A percentile compares a stretch with the other conserved stretches of the same genome.
These are phyloP conservation scores for Irena cyanogastra DNA, from an alignment of 2,113 vertebrate genomes.

Conservation along the genomic window DNA sequence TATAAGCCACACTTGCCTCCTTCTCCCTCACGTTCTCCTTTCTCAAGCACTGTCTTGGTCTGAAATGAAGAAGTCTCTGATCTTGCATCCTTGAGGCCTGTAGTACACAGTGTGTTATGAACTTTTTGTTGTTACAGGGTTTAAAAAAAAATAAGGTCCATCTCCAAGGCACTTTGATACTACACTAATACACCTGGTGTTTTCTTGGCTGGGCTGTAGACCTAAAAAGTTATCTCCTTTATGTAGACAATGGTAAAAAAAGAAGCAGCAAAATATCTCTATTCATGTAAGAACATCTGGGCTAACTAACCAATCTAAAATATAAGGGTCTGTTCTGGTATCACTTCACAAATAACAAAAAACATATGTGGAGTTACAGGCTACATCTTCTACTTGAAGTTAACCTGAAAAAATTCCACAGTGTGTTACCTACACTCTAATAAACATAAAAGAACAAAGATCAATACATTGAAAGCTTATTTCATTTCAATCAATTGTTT, in stretches of 20 bases:
- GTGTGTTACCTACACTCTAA: neutral
- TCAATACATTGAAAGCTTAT: neutral
- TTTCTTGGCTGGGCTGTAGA: neutral
- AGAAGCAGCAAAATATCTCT: neutral
- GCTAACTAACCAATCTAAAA: neutral
- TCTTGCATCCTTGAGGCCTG: neutral
- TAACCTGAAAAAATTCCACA: neutral
- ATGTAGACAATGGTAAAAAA: neutral
- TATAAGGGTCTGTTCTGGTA: neutral
- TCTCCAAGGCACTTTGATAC: neutral
- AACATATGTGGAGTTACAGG: neutral
- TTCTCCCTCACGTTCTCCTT: neutral
- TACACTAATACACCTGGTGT: neutral
- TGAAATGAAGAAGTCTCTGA: neutral
- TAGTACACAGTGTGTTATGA: neutral
- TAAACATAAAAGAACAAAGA: neutral
- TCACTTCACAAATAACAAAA: neutral
- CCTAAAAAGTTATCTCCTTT: neutral
- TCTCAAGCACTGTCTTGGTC: neutral
- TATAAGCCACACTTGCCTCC: neutral
- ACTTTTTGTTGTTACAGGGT: accelerated
- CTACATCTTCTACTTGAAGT: neutral
- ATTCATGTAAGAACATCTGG: neutral
- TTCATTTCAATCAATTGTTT: neutral
- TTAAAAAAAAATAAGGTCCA: neutral